These are phyloP conservation scores for Tokudaia muenninki DNA, from an alignment of 2,797 vertebrate genomes.

Conservation along the genomic window DNA sequence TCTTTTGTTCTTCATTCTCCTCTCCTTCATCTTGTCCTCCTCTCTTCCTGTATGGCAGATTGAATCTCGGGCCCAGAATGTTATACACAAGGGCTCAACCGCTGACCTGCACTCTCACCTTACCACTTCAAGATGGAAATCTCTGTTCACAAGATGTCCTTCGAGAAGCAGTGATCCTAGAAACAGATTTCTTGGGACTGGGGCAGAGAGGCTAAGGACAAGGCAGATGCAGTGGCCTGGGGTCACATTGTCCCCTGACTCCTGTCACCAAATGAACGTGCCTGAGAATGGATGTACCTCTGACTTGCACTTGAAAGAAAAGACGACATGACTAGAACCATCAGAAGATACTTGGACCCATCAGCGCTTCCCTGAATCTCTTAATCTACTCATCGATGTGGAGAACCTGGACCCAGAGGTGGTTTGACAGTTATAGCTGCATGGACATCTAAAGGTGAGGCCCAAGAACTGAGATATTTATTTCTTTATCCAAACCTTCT, in stretches of 20 bases:
- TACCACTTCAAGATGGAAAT: background rate
- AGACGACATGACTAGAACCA: background rate
- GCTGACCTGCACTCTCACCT: background rate
- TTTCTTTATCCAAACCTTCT: background rate
- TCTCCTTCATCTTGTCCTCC: too few relatives aligned
- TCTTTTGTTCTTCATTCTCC: too few relatives aligned
- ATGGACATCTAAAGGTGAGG: background rate
- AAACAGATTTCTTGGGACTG: background rate
- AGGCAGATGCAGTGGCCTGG: too few relatives aligned
- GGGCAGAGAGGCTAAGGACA: background rate
- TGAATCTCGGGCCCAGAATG: background rate
- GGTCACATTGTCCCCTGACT: background rate
- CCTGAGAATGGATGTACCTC: background rate
- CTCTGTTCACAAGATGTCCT: background rate
- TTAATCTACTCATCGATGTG: background rate
- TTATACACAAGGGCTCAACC: too few relatives aligned
- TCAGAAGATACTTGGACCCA: background rate
- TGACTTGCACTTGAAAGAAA: background rate
- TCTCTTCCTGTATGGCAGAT: background rate
- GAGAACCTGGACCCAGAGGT: background rate
- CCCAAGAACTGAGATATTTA: background rate
- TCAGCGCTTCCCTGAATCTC: background rate
- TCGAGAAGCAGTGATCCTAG: rapidly evolving
- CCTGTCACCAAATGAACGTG: background rate
- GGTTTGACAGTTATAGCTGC: background rate